These are phyloP conservation scores for Seriola rivoliana DNA, from an alignment of 2,113 vertebrate species.

Conservation along the genomic window DNA sequence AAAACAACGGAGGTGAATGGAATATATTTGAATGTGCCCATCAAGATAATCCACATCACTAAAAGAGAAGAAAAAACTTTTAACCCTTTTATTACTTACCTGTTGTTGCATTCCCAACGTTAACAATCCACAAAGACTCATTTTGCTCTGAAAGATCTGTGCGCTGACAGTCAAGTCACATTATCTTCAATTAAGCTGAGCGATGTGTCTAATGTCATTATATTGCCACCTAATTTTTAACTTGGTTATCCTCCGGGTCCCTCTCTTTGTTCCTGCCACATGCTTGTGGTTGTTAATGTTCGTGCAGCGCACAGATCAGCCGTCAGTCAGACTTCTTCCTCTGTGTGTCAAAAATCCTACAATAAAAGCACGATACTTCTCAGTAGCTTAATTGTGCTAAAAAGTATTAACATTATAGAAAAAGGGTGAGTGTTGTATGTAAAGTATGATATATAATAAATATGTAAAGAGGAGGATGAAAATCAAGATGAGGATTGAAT, in stretches of 20 bases:
- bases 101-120: not conserved
- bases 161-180: conserved; percentile 6
- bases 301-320: not conserved
- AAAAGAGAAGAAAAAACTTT: not conserved
- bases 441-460: too few relatives aligned
- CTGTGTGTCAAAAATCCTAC: not conserved
- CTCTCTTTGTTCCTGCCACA: not conserved
- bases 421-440: too few relatives aligned
- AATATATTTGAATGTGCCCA: not conserved
- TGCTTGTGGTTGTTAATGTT: not conserved
- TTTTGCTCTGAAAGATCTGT: not conserved
- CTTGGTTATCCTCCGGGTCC: not conserved
- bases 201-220: not conserved
- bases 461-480: too few relatives aligned
- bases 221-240: conserved; percentile 11
- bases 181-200: conserved; percentile 21
- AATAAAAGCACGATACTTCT: too few relatives aligned
- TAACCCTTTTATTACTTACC: not conserved
- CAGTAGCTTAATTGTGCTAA: not conserved
- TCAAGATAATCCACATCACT: not conserved
- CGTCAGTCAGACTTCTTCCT: not conserved
- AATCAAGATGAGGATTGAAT: conserved; percentile 12
- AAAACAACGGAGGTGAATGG: not conserved
- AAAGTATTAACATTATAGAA: too few relatives aligned
- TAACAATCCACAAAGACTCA: not conserved